Evolutionary conservation across 2,888 invertebrate genomes (phyloP), one percentile per base, ranked within the genome.

Genomic region (Tuberolachnus salignus): DNA sequence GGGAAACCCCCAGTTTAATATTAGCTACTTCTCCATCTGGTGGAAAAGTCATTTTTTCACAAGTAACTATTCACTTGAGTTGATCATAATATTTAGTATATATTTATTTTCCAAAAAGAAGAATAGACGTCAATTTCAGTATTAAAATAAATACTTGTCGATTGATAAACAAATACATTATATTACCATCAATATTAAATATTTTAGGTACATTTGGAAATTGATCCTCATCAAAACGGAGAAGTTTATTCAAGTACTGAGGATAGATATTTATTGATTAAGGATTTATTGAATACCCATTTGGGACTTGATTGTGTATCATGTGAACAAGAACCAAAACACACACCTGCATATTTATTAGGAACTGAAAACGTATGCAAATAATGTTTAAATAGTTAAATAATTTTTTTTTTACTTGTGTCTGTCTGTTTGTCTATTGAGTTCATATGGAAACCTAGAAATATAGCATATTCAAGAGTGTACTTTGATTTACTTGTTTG

Each of bases 1-100:
- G 94, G 94, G 92, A 94, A 80, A 94, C 94, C 0, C 94, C 94
- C 0, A 93, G 93, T 81, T 87, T 94, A 78, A 86, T 94, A 80
- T 87, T 93, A 83, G 94, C 94, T 1, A 88, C 89, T 0, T 87
- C 88, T 57, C 90, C 89, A 69, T 80, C 81, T 9, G 80, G 84
- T 3, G 94, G 94, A 19, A 88, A 90, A 82, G 92, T 92, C 8
- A 90, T 94, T 61, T 94, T 94, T 84, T 94, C 94, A 34, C 92
- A 92, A 87, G 92, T 92, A 84, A 51, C 23, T 80, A 19, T 44
- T 59, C 49, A 34, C 14, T 26, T 51, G 1, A 63, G 14, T 53
- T 34, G 14, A 8, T 34, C 34, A 21, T 51, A 11, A 51, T 16
- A 13, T 3, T 42, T 42, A 55, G n/a, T 44, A 11, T 21, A 23